phyloP scores from a whole-genome alignment of 64 coral and sea anemone species.

The Acropora yongei region DNA sequence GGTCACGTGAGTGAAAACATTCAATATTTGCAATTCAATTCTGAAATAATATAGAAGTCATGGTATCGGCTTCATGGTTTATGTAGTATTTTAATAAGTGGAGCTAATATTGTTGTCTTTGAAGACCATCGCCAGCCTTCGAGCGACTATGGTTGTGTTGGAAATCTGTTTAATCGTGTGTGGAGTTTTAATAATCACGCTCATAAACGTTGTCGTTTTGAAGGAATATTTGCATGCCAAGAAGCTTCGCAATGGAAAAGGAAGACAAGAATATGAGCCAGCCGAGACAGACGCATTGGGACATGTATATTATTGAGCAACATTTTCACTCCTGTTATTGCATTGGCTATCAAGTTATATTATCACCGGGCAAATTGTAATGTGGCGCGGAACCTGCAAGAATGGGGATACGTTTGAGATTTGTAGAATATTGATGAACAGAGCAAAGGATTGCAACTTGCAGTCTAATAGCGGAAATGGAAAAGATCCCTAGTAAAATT shows the following conservation, averaged over 20 bases:
- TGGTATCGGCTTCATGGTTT: neutral
- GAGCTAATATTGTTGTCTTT: neutral
- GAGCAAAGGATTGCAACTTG: no score
- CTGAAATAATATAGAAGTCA: neutral
- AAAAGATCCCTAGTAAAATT: no score
- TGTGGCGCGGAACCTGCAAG: no score
- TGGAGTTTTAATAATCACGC: neutral
- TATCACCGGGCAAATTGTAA: no score
- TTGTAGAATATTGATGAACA: no score
- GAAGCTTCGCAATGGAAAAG: neutral
- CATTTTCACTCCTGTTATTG: no score
- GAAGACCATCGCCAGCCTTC: neutral
- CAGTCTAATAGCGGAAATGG: no score
- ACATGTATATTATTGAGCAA: slow-evolving; percentile 19
- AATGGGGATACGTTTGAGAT: no score
- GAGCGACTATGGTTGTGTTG: neutral
- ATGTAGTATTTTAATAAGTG: neutral
- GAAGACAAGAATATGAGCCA: neutral
- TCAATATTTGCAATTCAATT: neutral
- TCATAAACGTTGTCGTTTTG: neutral
- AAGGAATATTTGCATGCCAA: neutral
- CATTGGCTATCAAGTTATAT: no score
- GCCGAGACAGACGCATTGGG: neutral
- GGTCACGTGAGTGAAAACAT: neutral
- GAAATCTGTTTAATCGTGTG: slow-evolving; percentile 7